phyloP scores from a whole-genome alignment of 2,888 invertebrate genomes.

The Andrena chrysosceles region DNA sequence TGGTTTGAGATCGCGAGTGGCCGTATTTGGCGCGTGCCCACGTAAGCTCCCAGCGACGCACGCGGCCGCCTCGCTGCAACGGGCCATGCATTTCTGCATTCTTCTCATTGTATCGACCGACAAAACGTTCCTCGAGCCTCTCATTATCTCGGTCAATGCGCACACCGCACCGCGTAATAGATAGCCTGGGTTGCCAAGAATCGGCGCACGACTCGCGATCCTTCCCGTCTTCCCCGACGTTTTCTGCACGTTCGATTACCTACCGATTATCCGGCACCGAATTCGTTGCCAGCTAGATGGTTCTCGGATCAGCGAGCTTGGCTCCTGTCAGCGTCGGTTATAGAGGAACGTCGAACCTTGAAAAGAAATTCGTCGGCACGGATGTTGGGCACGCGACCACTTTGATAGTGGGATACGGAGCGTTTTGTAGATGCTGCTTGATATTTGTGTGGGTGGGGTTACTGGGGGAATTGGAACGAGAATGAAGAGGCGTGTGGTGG shows the following conservation, averaged over 20 bases:
- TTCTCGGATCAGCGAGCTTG: conserved; percentile 33
- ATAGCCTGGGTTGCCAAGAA: conserved; percentile 47
- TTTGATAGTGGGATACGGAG: no score
- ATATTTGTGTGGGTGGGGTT: no score
- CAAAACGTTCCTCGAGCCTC: conserved; percentile 38
- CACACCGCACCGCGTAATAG: conserved; percentile 37
- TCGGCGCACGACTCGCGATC: conserved; percentile 35
- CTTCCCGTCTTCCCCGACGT: neutral
- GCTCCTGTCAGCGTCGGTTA: neutral
- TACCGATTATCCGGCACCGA: conserved; percentile 24
- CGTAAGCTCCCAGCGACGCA: conserved; percentile 35
- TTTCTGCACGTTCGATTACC: conserved; percentile 27
- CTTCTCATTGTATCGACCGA: conserved; percentile 40
- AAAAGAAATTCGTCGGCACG: neutral
- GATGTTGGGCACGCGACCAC: no score
- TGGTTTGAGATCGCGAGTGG: neutral
- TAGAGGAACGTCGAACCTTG: neutral
- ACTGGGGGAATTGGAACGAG: no score
- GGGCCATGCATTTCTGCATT: conserved; percentile 39
- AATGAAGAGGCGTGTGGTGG: no score
- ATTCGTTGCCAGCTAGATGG: conserved; percentile 27
- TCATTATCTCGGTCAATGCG: conserved; percentile 57
- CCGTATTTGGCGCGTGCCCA: conserved; percentile 74
- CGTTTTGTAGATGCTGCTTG: no score
- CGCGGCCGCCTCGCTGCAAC: conserved; percentile 27